These are phyloP conservation scores for Musca vetustissima DNA, from an alignment of 1,140 invertebrate genomes.

Conservation along the genomic window DNA sequence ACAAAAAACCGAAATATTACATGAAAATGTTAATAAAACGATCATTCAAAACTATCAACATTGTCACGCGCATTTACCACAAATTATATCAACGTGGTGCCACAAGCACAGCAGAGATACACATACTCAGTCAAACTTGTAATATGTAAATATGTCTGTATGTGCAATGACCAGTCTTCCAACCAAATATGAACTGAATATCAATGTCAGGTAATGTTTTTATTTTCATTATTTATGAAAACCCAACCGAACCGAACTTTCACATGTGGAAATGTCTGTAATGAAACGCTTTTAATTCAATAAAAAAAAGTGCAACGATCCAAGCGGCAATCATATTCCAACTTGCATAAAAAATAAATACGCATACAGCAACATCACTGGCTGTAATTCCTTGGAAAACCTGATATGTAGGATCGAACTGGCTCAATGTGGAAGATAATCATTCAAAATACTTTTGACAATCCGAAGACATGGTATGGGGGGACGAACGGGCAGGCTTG, in stretches of 20 bases:
- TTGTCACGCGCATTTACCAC: conserved; percentile 11
- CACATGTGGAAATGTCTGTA: conserved; percentile 5
- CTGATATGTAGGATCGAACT: not conserved
- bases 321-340: no score
- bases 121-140: no score
- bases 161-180: no score
- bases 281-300: conserved; percentile 11
- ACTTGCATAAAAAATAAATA: no score
- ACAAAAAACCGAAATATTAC: conserved; percentile 4
- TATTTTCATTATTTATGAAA: conserved; percentile 28
- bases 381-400: not conserved
- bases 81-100: no score
- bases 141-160: no score
- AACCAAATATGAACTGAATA: conserved; percentile 10
- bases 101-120: no score
- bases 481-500: not conserved
- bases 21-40: conserved; percentile 9
- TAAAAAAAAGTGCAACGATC: not conserved
- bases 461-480: conserved; percentile 8
- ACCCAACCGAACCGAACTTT: conserved; percentile 15
- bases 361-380: no score
- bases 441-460: conserved; percentile 21
- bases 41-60: conserved; percentile 18
- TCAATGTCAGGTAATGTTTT: conserved; percentile 30
- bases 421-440: conserved; percentile 9